Evolutionary conservation across 1,140 invertebrate genomes (phyloP), one percentile per base, ranked within the genome.

Genomic region (Drosophila hydei): DNA sequence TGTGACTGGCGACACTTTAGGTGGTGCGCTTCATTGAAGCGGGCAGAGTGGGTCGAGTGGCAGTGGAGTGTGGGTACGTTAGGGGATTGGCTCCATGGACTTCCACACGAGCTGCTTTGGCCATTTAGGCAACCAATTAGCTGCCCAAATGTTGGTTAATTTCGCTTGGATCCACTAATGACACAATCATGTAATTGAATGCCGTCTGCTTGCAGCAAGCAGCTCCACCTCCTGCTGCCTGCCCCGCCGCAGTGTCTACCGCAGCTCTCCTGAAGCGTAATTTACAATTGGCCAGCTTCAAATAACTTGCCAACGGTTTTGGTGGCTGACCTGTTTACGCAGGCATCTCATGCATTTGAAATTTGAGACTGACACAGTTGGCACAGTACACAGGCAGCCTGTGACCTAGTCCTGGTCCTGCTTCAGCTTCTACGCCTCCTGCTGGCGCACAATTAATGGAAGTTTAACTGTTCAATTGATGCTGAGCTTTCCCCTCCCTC

Each of bases 381-480:
- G 77, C 54, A 60, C 55, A 56, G 51, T 14, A 3, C 12, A 38
- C 36, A 2, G 36, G n/a, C 48, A 14, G 30, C 25, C 48, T 51
- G n/a, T 50, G 47, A 21, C 43, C 42, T 14, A 42, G n/a, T 30
- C 11, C 9, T 12, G 30, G 9, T 33, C 1, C 30, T 33, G 30
- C 30, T 33, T 33, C 50, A 4, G 0, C 1, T 23, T 6, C 59
- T n/a, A 11, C 5, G 7, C 30, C 21, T 27, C 4, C 50, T 14
- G 47, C n/a, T 61, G 61, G 77, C 63, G 74, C 51, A 90, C 88
- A 90, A 90, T 90, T 90, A 90, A 90, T 90, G 88, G 83, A 90
- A 90, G 83, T 90, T 90, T 90, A 90, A 90, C 88, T 90, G 88
- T 90, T 90, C 88, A 90, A 90, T 90, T 89, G 88, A 72, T 81